Evolutionary conservation across 2,888 invertebrate species (phyloP), one percentile per base, ranked within the genome.

Genomic region (Leucophenga montana): DNA sequence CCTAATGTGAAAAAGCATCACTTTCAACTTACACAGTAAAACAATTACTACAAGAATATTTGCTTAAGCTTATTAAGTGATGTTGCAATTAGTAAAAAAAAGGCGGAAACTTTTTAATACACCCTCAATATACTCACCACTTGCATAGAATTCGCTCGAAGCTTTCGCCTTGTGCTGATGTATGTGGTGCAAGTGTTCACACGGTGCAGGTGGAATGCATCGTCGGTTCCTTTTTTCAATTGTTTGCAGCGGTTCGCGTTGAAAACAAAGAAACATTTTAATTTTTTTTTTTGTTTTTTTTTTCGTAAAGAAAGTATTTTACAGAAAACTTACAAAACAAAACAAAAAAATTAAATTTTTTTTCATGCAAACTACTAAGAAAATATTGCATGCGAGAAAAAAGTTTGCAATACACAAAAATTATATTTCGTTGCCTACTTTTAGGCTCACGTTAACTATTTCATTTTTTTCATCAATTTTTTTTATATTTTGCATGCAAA

Each of bases 101-200:
- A 3, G 11, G 8, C 39, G 27, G 27, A 39, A 39, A 8, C 39
- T 11, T 11, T 39, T 8, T 39, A 39, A 11, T 39, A 11, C 39
- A 39, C 8, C 9, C 39, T 5, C 1, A 39, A 39, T 1, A 8
- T 11, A 77, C 82, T 81, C 71, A 87, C 87, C 87, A 78, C 82
- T 82, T 85, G 87, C 81, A 86, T 84, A 77, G 87, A 87, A 80
- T 83, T 87, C 78, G 82, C 77, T 76, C 86, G 86, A 46, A 86
- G 83, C 78, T 89, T 89, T 84, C 90, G 89, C 68, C 91, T 89
- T 78, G 92, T 89, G 85, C 92, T 92, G 77, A 92, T 89, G 87
- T 91, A 92, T 3, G 92, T 92, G 70, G 91, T 92, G 86, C 90
- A 91, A 18, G 92, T 92, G 87, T 92, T 92, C 83, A 91, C 91